Evolutionary conservation across 2,888 invertebrate species (phyloP), one percentile per base, ranked within the genome.

Genomic region (Patella ulyssiponensis): DNA sequence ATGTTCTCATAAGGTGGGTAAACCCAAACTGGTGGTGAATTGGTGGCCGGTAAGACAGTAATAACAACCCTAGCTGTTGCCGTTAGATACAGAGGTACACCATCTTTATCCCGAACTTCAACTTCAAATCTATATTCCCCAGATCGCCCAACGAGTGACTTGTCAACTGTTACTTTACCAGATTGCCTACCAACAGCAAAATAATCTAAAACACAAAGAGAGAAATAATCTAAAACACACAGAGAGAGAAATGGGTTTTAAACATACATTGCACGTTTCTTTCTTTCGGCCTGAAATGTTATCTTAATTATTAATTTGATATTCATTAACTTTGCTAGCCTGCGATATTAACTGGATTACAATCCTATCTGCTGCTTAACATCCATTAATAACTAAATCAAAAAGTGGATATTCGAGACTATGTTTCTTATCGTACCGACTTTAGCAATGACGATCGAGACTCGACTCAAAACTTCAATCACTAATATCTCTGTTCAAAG

Each of bases 121-220:
- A 96, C 95, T 2, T 93, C 93, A 27, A 96, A 92, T 44, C 93
- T 92, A 85, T 94, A 94, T 53, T 92, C 90, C 70, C 93, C 92
- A 7, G 93, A 92, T 86, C 94, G 94, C 44, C 95, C 95, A 0
- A 93, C 88, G 1, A 98, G 94, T 0, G 95, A 94, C 76, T 94
- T 94, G 0, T 95, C 94, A 0, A 97, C 96, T 91, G 95, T 96
- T 54, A 98, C 93, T 85, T 96, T 96, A 17, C 98, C 98, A 15
- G 94, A 94, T 76, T 93, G 93, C 0, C 94, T 93, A 86, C 96
- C 95, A 76, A 98, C 93, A 44, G 94, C 93, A 91, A 98, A 98
- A 1, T 94, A 93, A 74, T 94, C 95, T 95, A 91, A n/a, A 85
- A 81, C 75, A 78, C n/a, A n/a, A n/a, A n/a, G n/a, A n/a, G n/a